These are phyloP conservation scores for Conger conger DNA, from an alignment of 2,113 vertebrate species.

Conservation along the genomic window DNA sequence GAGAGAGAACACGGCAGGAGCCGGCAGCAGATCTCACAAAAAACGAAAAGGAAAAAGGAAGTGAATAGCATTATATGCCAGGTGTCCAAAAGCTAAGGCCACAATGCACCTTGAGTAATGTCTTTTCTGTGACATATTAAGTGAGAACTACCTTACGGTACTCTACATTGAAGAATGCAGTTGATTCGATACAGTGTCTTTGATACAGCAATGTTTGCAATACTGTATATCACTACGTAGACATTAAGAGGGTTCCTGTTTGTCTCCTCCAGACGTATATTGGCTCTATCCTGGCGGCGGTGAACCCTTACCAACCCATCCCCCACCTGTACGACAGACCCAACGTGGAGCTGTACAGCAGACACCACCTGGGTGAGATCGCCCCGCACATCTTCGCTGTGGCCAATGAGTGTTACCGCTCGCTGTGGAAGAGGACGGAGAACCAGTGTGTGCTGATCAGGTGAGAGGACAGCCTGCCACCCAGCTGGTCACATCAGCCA, in stretches of 20 bases:
- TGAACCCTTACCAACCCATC: constrained; percentile 92
- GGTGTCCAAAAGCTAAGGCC: not conserved
- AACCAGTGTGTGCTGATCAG: constrained; percentile 99
- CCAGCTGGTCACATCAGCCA: not conserved
- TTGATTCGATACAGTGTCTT: not conserved
- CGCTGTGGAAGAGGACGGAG: constrained; percentile 89
- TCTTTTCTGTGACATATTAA: not conserved
- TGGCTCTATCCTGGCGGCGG: constrained; percentile 90
- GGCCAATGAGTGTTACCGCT: constrained; percentile 94
- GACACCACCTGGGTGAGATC: constrained; percentile 84
- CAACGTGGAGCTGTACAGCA: constrained; percentile 80
- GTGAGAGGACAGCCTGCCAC: constrained; percentile 54
- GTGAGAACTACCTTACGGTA: not conserved
- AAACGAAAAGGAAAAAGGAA: not conserved
- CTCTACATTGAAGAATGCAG: too few species aligned
- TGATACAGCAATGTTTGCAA: not conserved
- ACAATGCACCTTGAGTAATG: not conserved
- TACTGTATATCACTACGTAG: not conserved
- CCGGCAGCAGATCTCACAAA: not conserved
- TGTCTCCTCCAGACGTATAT: constrained; percentile 84
- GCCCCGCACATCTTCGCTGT: constrained; percentile 91
- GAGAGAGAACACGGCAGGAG: not conserved
- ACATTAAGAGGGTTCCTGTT: not conserved
- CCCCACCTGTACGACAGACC: constrained; percentile 77
- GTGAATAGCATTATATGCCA: not conserved